Evolutionary conservation across 2,113 vertebrate genomes (phyloP).

Genomic region (Perognathus longimembris): DNA sequence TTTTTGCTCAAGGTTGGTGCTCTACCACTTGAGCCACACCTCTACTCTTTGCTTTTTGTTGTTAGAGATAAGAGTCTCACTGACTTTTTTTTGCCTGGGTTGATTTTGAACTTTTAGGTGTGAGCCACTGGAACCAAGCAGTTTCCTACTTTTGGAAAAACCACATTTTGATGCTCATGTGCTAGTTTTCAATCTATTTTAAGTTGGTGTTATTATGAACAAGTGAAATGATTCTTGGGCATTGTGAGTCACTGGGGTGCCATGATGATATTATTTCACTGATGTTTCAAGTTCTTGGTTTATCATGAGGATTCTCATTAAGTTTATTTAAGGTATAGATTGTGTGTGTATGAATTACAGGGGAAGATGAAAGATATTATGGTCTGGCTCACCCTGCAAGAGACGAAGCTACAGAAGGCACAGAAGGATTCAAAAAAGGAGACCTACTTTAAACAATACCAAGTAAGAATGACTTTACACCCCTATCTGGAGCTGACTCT

Average conservation of each 20-base stretch:
- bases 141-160: background rate
- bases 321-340: background rate
- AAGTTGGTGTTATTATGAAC: constrained; percentile 31
- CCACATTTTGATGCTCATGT: background rate
- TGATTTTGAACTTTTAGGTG: too few relatives aligned
- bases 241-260: background rate
- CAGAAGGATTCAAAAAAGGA: constrained; percentile 90
- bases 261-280: background rate
- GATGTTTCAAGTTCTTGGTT: constrained; percentile 55
- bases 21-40: too few relatives aligned
- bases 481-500: background rate
- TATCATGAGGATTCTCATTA: constrained; percentile 1
- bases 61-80: too few relatives aligned
- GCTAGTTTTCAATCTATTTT: constrained; percentile 36
- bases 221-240: background rate
- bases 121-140: too few relatives aligned
- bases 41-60: too few relatives aligned
- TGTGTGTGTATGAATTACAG: constrained; percentile 79
- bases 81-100: too few relatives aligned
- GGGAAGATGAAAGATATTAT: constrained; percentile 89
- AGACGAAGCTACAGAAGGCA: constrained; percentile 90
- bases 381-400: constrained; percentile 91
- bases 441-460: constrained; percentile 90
- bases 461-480: constrained; percentile 85
- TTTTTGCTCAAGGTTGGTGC: too few relatives aligned